A percentile compares a stretch with the other conserved stretches of the same genome.
Conservation (phyloP, 2,888 invertebrate genomes). For the Noctua fimbriata region DNA sequence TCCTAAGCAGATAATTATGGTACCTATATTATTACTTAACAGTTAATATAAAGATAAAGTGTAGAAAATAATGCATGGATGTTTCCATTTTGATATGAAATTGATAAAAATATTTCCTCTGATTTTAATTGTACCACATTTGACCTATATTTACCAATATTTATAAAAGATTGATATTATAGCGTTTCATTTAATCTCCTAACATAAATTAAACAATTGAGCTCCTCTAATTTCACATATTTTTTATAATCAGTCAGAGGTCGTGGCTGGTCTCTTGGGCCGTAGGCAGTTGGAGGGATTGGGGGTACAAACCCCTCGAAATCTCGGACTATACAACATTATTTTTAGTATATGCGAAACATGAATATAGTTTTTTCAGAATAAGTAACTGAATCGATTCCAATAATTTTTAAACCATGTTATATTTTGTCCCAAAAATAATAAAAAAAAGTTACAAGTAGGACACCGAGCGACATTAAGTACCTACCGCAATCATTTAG, state of each 20-base stretch:
- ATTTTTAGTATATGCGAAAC: too few species aligned
- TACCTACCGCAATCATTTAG: too few species aligned
- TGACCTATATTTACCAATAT: slow-evolving; percentile 90
- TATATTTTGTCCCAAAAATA: too few species aligned
- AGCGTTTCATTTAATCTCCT: slow-evolving; percentile 80
- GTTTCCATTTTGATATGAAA: slow-evolving; percentile 89
- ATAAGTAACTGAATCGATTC: too few species aligned
- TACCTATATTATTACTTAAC: slow-evolving; percentile 77
- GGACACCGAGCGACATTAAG: too few species aligned
- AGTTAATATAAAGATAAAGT: slow-evolving; percentile 86
- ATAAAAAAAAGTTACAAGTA: too few species aligned
- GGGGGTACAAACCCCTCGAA: neutral
- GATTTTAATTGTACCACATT: slow-evolving; percentile 90
- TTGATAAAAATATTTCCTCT: slow-evolving; percentile 89
- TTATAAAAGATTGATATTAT: slow-evolving; percentile 89
- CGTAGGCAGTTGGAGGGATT: neutral
- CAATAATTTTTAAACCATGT: too few species aligned
- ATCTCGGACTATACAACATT: too few species aligned
- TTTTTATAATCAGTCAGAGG: neutral
- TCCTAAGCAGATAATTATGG: slow-evolving; percentile 84
- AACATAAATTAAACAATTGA: neutral
- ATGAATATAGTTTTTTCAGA: too few species aligned
- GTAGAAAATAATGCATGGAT: slow-evolving; percentile 89
- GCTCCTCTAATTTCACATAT: neutral
- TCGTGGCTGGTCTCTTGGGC: neutral